Evolutionary conservation across 30 jellyfish, hydroid and myxozoan genomes (phyloP), one percentile per base, ranked within the genome.

Genomic region (Mastigias papua): DNA sequence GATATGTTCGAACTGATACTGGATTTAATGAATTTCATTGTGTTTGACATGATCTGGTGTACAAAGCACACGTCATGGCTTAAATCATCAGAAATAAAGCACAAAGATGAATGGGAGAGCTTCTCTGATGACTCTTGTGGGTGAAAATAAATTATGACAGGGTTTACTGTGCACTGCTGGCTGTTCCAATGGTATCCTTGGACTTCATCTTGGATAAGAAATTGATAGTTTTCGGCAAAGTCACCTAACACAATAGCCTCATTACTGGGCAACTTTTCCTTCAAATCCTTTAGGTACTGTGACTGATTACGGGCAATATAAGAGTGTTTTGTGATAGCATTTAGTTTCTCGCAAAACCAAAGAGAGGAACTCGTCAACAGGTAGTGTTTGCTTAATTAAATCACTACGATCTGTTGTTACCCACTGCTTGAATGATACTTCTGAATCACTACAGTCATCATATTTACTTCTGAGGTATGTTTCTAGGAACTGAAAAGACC

Each of bases 1-100:
- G 57, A 63, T 15, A 86, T 20, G 76, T 81, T 35, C 25, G 89
- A 64, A 33, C 32, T 28, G 31, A 77, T 61, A 9, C 23, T 21
- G 50, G 23, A 65, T 2, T 33, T 87, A 27, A 27, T 33, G 35
- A 10, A 31, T 30, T 46, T 48, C 17, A 69, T 33, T 60, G 93
- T 64, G 61, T 35, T 62, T 46, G 63, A 27, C 50, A 76, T 60
- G 30, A 87, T 54, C 19, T 77, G 65, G 76, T 87, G 65, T 13
- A 87, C 96, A 65, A 87, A 27, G 68, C 49, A 80, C 1, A 61
- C 88, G 65, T 87, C 80, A 32, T 87, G 96, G 30, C 48, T 48
- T 1, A 90, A 78, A 60, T 90, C 95, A 75, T 90, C 97, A 21
- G 97, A 90, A 17, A 90, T 57, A 48, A 90, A 50, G 77, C 95